Base-by-base conservation (phyloP, 2,888 invertebrate species). In the Agriopis leucophaearia region DNA sequence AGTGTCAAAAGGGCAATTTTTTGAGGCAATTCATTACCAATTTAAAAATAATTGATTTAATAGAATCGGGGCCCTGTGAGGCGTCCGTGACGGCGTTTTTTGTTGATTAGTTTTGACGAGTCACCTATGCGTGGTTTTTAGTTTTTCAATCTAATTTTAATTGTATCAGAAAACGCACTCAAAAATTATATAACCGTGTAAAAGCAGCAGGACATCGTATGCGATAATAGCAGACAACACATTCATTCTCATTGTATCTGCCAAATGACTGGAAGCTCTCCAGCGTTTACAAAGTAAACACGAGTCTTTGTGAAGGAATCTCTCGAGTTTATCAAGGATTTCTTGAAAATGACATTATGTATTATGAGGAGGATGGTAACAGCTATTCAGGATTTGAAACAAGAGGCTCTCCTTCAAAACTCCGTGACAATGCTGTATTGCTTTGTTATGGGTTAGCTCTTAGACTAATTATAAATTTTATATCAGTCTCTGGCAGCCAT, bases 261-360 rank as follows among this genome's bases (percentile, higher is more conserved):
- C 52, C 42, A 63, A 67, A 62, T 62, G 52, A 62, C 52, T 62
- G 51, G 9, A 66, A 57, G 52, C 45, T 58, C 48, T 58, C 35
- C 59, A 56, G 51, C 36, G 57, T 67, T 54, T 42, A 56, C 57
- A 62, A 62, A 63, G 67, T 58, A 62, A 63, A 67, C 54, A 35
- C 6, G 40, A 35, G 62, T 16, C 58, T 58, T 67, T 67, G 67
- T 62, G 40, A 36, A 10, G 8, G 40, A 57, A 52, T 45, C 62
- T 58, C 62, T 63, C 16, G 54, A 67, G 62, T 54, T 67, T 58
- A 52, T 42, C 47, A 56, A 66, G 66, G 60, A 66, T 66, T 66
- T 56, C 56, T 60, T 66, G 60, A 57, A 48, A 56, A 60, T 54
- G 16, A 42, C 56, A 50, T 55, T 66, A 54, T 60, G 44, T 57